Percentiles rank a stretch among this genome's conserved stretches.
Evolutionary conservation across 2,797 vertebrate genomes (phyloP).

Genomic region (Cheirogaleus major): DNA sequence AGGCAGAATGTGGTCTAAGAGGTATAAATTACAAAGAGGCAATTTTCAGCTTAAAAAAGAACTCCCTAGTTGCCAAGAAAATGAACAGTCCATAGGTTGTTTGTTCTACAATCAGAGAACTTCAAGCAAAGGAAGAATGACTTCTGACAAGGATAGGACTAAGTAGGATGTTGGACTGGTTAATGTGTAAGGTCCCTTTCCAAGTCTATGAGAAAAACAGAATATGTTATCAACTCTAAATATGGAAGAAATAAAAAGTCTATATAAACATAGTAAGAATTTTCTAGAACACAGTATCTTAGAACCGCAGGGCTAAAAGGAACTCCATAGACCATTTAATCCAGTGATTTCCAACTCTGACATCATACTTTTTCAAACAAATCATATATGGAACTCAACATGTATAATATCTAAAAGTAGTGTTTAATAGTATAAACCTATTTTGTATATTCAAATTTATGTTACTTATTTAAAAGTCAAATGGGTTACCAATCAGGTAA

Average conservation of each 20-base stretch:
- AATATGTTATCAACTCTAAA: neutral
- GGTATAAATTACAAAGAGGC: neutral
- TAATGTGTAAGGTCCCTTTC: neutral
- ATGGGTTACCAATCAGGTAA: neutral
- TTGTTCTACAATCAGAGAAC: neutral
- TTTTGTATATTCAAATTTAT: conserved; percentile 20
- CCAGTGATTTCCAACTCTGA: neutral
- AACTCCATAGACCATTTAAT: neutral
- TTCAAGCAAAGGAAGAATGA: neutral
- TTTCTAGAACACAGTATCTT: neutral
- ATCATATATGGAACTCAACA: neutral
- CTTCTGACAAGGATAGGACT: neutral
- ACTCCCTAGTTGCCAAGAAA: neutral
- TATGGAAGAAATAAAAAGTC: neutral
- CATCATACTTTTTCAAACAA: neutral
- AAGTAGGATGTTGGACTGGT: neutral
- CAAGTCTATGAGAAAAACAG: conserved; percentile 10
- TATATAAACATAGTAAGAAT: neutral
- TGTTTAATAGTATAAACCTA: neutral
- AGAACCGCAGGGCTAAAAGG: neutral
- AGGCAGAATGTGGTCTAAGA: conserved; percentile 3
- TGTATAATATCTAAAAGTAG: neutral
- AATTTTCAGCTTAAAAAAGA: conserved; percentile 25
- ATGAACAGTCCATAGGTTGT: neutral
- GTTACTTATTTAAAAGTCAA: conserved; percentile 45